A percentile compares a stretch with the other conserved stretches of the same genome.
These are phyloP conservation scores for Hydractinia symbiolongicarpus DNA, from an alignment of 30 jellyfish, hydroid and myxozoan genomes.

Conservation along the genomic window DNA sequence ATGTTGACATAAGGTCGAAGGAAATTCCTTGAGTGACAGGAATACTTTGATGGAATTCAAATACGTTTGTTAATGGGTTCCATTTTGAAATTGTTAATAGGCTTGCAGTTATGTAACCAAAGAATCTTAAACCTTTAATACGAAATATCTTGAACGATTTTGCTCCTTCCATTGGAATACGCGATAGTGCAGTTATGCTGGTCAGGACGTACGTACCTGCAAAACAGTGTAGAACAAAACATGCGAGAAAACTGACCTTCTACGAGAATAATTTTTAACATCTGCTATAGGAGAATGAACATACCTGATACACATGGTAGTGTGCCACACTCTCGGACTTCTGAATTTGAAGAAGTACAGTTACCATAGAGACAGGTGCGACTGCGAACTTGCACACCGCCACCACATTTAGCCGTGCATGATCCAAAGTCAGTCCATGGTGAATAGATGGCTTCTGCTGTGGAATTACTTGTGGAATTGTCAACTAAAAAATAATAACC, in stretches of 20 bases:
- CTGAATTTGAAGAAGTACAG: not conserved
- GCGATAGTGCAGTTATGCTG: conserved; percentile 30
- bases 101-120: conserved; percentile 27
- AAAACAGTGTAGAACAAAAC: not conserved
- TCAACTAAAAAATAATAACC: too few relatives aligned
- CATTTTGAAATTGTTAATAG: conserved; percentile 42
- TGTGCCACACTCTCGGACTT: conserved; percentile 21
- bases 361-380: conserved; percentile 19
- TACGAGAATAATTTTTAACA: too few relatives aligned
- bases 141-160: conserved; percentile 31
- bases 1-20: conserved; percentile 38
- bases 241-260: too few relatives aligned
- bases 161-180: not conserved
- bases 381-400: conserved; percentile 23
- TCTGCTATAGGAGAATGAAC: not conserved
- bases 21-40: conserved; percentile 42
- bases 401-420: conserved; percentile 37
- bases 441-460: not conserved
- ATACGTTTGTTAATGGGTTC: conserved; percentile 29
- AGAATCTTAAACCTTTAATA: conserved; percentile 18
- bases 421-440: conserved; percentile 25
- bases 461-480: not conserved
- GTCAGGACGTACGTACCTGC: conserved; percentile 50
- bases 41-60: conserved; percentile 29
- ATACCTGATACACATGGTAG: conserved; percentile 35